Percentiles rank a stretch among this genome's conserved stretches.
These are phyloP conservation scores for Tromatobia lineatoria DNA, from an alignment of 2,888 invertebrate genomes.

Conservation along the genomic window DNA sequence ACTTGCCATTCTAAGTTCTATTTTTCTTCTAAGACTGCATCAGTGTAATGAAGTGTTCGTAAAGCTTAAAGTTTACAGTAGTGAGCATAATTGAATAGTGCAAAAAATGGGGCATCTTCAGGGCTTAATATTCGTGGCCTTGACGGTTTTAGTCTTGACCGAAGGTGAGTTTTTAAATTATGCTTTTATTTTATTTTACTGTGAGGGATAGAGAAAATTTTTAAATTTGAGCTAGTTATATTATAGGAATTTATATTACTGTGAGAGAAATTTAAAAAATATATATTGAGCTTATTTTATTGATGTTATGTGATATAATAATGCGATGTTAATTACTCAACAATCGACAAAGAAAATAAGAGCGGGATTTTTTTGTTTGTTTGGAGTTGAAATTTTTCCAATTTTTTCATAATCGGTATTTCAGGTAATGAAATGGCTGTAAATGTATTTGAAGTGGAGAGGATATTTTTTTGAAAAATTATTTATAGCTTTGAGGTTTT, in stretches of 20 bases:
- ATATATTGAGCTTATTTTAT: too few relatives aligned
- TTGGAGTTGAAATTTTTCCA: too few relatives aligned
- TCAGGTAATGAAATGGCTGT: too few relatives aligned
- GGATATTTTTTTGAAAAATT: too few relatives aligned
- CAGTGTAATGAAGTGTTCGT: slow-evolving; percentile 61
- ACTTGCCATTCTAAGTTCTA: not conserved
- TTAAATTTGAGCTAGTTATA: not conserved
- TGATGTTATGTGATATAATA: too few relatives aligned
- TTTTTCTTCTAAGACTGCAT: slow-evolving; percentile 12
- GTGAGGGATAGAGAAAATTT: not conserved
- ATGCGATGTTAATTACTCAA: too few relatives aligned
- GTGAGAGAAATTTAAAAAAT: too few relatives aligned
- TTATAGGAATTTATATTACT: not conserved
- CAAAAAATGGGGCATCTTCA: slow-evolving; percentile 51
- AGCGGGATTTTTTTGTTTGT: too few relatives aligned
- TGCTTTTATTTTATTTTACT: not conserved
- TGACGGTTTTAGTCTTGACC: slow-evolving; percentile 41
- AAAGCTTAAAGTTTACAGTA: not conserved
- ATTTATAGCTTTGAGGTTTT: too few relatives aligned
- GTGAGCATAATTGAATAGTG: slow-evolving; percentile 17
- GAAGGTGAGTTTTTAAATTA: slow-evolving; percentile 53
- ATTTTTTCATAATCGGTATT: too few relatives aligned
- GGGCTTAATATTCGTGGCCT: slow-evolving; percentile 44
- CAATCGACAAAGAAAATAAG: too few relatives aligned
- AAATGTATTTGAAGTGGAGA: too few relatives aligned